phyloP scores from a whole-genome alignment of 2,888 invertebrate genomes.

The Nymphalis c-album region DNA sequence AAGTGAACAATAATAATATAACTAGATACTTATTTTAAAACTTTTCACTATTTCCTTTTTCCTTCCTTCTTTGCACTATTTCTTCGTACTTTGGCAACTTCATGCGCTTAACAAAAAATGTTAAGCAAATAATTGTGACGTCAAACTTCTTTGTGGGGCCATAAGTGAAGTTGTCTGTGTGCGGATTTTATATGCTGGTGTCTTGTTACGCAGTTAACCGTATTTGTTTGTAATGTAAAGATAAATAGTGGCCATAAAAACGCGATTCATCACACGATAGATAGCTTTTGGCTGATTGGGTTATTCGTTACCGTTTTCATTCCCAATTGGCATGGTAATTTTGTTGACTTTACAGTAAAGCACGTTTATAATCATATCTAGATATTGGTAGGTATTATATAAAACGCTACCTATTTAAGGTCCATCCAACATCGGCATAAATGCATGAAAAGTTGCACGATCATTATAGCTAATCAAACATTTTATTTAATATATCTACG shows the following conservation, averaged over 20 bases:
- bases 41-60: constrained; percentile 43
- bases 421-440: constrained; percentile 49
- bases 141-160: background rate
- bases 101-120: constrained; percentile 30
- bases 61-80: constrained; percentile 43
- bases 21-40: constrained; percentile 6
- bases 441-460: constrained; percentile 49
- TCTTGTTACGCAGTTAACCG: constrained; percentile 45
- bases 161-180: constrained; percentile 47
- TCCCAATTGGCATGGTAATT: constrained; percentile 64
- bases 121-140: background rate
- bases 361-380: constrained; percentile 49
- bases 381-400: constrained; percentile 40
- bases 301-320: constrained; percentile 54
- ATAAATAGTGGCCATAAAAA: constrained; percentile 47
- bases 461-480: constrained; percentile 30
- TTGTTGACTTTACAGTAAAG: constrained; percentile 44
- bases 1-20: constrained; percentile 42
- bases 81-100: constrained; percentile 48
- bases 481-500: background rate
- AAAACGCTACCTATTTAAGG: constrained; percentile 45
- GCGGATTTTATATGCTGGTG: constrained; percentile 44
- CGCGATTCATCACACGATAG: constrained; percentile 51
- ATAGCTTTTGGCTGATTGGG: constrained; percentile 67
- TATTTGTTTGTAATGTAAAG: constrained; percentile 44